phyloP scores from a whole-genome alignment of 2,797 vertebrate genomes.

The Emydoidea blandingii region DNA sequence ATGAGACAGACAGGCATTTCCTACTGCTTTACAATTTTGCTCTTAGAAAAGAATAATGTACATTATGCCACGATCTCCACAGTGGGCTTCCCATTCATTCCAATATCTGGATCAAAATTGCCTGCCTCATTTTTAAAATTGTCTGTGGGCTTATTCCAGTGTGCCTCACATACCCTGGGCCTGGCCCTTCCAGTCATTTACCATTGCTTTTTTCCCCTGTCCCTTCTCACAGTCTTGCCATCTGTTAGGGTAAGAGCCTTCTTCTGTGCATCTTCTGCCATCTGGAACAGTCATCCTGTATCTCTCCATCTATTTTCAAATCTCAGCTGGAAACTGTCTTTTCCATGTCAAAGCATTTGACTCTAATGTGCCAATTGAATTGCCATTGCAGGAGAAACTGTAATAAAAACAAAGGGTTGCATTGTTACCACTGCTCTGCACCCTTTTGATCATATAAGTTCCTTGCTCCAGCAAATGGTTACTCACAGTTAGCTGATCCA shows the following conservation, averaged over 20 bases:
- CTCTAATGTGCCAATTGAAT: not conserved
- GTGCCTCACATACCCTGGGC: not conserved
- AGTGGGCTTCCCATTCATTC: not conserved
- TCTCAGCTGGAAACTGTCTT: not conserved
- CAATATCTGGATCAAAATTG: not conserved
- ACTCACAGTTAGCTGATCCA: not conserved
- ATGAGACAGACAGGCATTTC: not conserved
- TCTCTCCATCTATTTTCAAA: not conserved
- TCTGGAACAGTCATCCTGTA: not conserved
- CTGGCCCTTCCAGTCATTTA: accelerated
- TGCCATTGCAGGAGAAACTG: not conserved
- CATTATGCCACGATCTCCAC: accelerated
- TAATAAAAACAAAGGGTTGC: not conserved
- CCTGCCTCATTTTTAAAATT: not conserved
- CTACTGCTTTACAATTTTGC: not conserved
- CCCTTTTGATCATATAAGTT: not conserved
- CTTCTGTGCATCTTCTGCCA: not conserved
- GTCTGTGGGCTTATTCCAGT: accelerated
- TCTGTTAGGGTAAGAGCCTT: not conserved
- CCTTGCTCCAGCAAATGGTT: not conserved
- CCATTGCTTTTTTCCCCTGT: not conserved
- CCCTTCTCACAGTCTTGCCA: not conserved
- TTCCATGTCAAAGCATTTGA: not conserved
- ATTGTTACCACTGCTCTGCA: not conserved
- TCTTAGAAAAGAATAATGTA: not conserved